Percentiles rank a stretch among this genome's conserved stretches.
phyloP scores from a whole-genome alignment of 1,140 invertebrate species.

The Heliconius himera region DNA sequence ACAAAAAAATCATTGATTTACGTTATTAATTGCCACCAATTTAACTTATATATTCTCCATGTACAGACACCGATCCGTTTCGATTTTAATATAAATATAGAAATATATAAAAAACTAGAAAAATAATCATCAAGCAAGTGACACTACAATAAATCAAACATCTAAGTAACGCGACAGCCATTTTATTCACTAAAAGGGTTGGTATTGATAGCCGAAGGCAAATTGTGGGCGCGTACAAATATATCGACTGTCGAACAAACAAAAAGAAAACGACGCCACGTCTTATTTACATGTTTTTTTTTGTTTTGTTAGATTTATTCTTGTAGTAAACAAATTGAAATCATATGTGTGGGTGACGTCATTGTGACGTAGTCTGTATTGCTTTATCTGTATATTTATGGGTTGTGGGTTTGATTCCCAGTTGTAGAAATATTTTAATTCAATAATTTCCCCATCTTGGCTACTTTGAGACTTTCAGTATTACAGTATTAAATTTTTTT shows the following conservation, averaged over 20 bases:
- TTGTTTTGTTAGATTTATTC: neutral
- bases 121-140: neutral
- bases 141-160: constrained; percentile 9
- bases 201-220: neutral
- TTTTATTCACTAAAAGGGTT: constrained; percentile 13
- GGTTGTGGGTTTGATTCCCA: neutral
- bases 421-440: too few species aligned
- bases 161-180: constrained; percentile 3
- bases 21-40: too few species aligned
- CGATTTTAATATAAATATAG: too few species aligned
- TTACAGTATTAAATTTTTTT: too few species aligned
- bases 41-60: too few species aligned
- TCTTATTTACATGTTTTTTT: neutral
- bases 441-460: too few species aligned
- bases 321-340: neutral
- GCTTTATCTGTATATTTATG: neutral
- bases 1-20: too few species aligned
- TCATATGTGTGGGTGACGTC: neutral
- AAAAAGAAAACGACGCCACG: neutral
- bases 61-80: too few species aligned
- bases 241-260: neutral
- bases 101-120: neutral
- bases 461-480: too few species aligned
- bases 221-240: neutral
- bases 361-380: neutral